Evolutionary conservation across 2,113 vertebrate species (phyloP).

Genomic region (Oenanthe melanoleuca): DNA sequence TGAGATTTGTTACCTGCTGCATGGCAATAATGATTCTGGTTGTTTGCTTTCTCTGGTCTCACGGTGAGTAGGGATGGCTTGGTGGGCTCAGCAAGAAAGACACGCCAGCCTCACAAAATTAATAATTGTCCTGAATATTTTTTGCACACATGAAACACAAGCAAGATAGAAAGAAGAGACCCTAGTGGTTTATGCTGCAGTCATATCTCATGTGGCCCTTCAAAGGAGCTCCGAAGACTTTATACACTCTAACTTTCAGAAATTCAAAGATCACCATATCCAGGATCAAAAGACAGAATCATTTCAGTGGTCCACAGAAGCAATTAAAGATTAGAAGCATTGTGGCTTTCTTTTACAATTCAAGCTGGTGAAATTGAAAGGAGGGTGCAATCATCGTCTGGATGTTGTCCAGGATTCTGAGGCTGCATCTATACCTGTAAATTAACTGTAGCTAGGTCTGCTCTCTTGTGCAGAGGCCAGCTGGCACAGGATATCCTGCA

Average conservation of each 20-base stretch:
- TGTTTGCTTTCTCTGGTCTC: background rate
- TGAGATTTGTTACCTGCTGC: background rate
- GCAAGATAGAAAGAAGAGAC: background rate
- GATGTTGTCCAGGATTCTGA: conserved; percentile 35
- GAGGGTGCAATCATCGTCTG: background rate
- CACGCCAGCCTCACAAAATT: background rate
- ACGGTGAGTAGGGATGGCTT: background rate
- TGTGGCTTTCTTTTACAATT: conserved; percentile 54
- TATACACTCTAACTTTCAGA: background rate
- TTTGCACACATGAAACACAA: background rate
- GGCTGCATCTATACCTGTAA: conserved; percentile 58
- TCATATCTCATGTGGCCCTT: background rate
- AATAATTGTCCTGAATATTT: background rate
- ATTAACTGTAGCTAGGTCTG: conserved; percentile 61
- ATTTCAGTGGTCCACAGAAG: background rate
- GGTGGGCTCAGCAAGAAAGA: background rate
- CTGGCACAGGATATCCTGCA: conserved; percentile 64
- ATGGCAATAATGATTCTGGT: background rate
- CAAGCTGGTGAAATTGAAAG: conserved; percentile 20
- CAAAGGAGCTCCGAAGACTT: background rate
- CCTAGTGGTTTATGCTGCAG: background rate
- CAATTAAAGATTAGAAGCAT: conserved; percentile 41
- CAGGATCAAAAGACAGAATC: background rate
- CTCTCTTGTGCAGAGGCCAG: conserved; percentile 52
- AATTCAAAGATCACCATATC: background rate